Conservation (phyloP, 2,797 vertebrate species). For the Sebastes minor region DNA sequence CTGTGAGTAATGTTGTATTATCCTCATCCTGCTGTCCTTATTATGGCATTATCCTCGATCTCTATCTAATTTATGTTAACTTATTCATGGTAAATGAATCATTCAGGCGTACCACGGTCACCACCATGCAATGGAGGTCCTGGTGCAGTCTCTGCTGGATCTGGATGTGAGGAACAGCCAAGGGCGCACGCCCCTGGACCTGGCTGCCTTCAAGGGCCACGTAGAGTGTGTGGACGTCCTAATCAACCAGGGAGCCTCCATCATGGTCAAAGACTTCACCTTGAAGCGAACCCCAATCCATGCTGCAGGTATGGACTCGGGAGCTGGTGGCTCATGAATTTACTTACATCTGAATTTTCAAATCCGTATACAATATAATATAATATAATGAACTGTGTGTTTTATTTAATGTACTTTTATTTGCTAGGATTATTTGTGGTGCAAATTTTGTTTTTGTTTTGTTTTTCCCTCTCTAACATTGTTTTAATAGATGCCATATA, state of each 20-base stretch:
- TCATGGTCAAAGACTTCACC: constrained; percentile 94
- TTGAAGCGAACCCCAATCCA: constrained; percentile 96
- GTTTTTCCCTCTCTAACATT: neutral
- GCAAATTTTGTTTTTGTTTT: too few species aligned
- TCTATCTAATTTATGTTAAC: neutral
- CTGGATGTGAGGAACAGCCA: constrained; percentile 94
- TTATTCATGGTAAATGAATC: neutral
- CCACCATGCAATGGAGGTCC: constrained; percentile 95
- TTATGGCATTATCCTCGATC: neutral
- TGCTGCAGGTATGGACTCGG: constrained; percentile 87
- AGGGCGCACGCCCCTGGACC: constrained; percentile 93
- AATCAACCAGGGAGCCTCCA: constrained; percentile 97
- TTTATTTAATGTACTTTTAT: neutral
- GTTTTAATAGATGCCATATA: neutral
- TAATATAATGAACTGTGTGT: neutral
- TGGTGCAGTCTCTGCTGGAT: constrained; percentile 96
- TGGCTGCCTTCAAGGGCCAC: constrained; percentile 96
- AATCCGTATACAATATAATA: neutral
- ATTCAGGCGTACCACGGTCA: constrained; percentile 96
- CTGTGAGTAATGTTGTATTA: constrained; percentile 85
- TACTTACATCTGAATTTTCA: neutral
- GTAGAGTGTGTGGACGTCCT: constrained; percentile 98
- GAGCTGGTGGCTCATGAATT: neutral
- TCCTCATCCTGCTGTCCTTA: neutral
- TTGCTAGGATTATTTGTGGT: too few species aligned